Evolutionary conservation across 2,888 invertebrate genomes (phyloP).

Genomic region (Dorcus parallelipipedus): DNA sequence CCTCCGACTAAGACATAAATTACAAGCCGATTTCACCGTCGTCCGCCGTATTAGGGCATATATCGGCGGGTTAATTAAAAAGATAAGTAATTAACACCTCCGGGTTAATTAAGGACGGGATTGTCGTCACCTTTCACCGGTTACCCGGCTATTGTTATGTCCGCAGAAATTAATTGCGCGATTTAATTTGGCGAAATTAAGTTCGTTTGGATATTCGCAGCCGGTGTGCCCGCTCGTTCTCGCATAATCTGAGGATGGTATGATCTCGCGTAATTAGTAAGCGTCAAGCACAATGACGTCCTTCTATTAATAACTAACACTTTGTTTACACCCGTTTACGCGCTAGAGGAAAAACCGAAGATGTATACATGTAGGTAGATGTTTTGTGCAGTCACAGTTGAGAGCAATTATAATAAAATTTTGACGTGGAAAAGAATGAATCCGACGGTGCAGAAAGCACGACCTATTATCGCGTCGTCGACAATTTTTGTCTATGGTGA

Average conservation of each 20-base stretch:
- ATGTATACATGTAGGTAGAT: too few species aligned
- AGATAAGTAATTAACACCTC: background rate
- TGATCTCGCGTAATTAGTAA: slow-evolving; percentile 23
- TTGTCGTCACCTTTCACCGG: too few species aligned
- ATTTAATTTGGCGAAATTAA: slow-evolving; percentile 22
- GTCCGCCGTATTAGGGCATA: background rate
- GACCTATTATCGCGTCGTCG: slow-evolving; percentile 27
- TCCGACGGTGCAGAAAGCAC: background rate
- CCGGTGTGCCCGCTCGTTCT: background rate
- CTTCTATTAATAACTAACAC: slow-evolving; percentile 24
- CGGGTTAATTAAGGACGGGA: background rate
- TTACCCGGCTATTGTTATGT: background rate
- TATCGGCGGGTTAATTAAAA: background rate
- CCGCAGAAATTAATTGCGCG: slow-evolving; percentile 15
- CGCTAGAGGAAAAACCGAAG: background rate
- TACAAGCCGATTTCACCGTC: background rate
- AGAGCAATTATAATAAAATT: background rate
- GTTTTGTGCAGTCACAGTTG: too few species aligned
- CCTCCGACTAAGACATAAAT: slow-evolving; percentile 1
- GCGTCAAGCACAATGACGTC: slow-evolving; percentile 21
- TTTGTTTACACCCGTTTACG: slow-evolving; percentile 20
- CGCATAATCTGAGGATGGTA: slow-evolving; percentile 13
- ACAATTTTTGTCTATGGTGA: slow-evolving; percentile 30
- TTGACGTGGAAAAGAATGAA: slow-evolving; percentile 2
- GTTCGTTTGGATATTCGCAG: slow-evolving; percentile 6